These are phyloP conservation scores for Yponomeuta malinellus DNA, from an alignment of 2,888 invertebrate species.

Conservation along the genomic window DNA sequence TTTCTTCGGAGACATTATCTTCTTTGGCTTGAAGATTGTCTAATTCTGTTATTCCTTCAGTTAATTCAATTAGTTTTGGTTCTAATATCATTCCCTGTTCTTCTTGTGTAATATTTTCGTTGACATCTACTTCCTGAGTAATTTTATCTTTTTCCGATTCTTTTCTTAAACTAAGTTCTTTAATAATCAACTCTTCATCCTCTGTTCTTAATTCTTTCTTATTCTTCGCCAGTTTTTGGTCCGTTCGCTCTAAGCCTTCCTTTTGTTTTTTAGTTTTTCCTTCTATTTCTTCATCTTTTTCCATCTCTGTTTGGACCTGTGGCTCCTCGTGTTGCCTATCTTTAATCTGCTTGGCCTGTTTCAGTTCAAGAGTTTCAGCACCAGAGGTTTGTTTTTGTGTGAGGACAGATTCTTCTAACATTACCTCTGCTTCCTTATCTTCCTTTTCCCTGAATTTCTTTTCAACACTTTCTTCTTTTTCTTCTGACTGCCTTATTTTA, in stretches of 20 bases:
- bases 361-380: not conserved
- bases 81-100: conserved; percentile 19
- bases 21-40: too few relatives aligned
- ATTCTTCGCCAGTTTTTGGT: not conserved
- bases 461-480: not conserved
- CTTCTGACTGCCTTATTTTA: conserved; percentile 16
- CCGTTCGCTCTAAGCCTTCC: not conserved
- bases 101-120: conserved; percentile 21
- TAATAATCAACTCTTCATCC: conserved; percentile 22
- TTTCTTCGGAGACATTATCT: not conserved
- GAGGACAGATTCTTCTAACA: conserved; percentile 13
- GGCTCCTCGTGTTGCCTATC: conserved; percentile 32
- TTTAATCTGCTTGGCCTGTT: too few relatives aligned
- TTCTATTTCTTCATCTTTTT: conserved; percentile 43
- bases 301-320: conserved; percentile 42
- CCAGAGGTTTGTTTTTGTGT: conserved; percentile 7
- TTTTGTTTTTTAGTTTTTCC: conserved; percentile 17
- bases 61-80: not conserved
- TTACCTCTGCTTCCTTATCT: not conserved
- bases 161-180: conserved; percentile 21
- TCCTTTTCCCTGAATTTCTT: not conserved
- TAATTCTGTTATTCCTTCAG: too few relatives aligned
- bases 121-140: conserved; percentile 8
- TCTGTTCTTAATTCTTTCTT: conserved; percentile 19
- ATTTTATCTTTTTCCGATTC: conserved; percentile 21